Evolutionary conservation across 2,888 invertebrate species (phyloP).

Genomic region (Limnephilus rhombicus): DNA sequence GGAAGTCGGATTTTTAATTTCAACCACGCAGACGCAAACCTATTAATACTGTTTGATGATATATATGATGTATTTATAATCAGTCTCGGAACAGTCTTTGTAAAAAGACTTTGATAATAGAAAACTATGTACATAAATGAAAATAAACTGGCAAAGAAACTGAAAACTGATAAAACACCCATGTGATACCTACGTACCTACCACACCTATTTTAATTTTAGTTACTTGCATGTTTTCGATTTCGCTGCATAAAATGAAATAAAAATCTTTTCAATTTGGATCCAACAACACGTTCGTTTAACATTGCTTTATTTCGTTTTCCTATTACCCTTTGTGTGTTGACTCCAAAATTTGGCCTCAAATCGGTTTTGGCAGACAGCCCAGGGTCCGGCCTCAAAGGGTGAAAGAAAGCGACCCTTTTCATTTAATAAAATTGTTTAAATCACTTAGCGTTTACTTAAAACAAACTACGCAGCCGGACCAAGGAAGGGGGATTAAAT

Average conservation of each 20-base stretch:
- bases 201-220: background rate
- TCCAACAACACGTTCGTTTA: background rate
- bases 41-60: too few relatives aligned
- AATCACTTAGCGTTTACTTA: conserved; percentile 41
- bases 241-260: too few relatives aligned
- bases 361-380: conserved; percentile 16
- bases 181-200: too few relatives aligned
- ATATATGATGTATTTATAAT: too few relatives aligned
- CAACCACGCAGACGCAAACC: too few relatives aligned
- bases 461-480: conserved; percentile 18
- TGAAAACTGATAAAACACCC: too few relatives aligned
- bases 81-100: too few relatives aligned
- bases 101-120: too few relatives aligned
- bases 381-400: background rate
- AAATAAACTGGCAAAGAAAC: too few relatives aligned
- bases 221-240: background rate
- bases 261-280: background rate
- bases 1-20: too few relatives aligned
- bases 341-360: background rate
- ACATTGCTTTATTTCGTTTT: background rate
- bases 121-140: too few relatives aligned
- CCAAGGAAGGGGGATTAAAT: background rate
- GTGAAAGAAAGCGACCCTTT: conserved; percentile 37
- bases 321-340: background rate
- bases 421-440: conserved; percentile 38